Conservation (phyloP, 1,140 invertebrate genomes). For the Aphidius gifuensis region DNA sequence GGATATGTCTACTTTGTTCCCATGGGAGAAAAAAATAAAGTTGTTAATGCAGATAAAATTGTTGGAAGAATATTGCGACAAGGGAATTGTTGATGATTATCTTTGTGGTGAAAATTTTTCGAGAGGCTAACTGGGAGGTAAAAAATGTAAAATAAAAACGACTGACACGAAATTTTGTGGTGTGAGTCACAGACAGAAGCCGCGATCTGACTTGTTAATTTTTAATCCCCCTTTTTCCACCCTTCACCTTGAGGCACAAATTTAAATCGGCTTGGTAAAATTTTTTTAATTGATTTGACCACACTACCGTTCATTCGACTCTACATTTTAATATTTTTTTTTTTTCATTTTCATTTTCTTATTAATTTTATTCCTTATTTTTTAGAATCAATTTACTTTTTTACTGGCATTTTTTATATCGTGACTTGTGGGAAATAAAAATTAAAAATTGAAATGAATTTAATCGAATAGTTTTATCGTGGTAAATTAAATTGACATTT, state of each 20-base stretch:
- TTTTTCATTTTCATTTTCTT: neutral
- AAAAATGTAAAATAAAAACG: slow-evolving; percentile 6
- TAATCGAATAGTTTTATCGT: too few relatives aligned
- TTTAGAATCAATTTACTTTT: neutral
- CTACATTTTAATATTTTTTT: neutral
- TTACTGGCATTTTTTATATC: too few relatives aligned
- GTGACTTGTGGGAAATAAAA: too few relatives aligned
- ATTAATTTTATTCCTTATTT: neutral
- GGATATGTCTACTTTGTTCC: slow-evolving; percentile 4
- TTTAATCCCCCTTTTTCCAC: slow-evolving; percentile 32
- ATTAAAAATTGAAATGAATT: too few relatives aligned
- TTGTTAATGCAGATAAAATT: neutral
- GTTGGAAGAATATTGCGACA: neutral
- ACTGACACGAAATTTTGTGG: neutral
- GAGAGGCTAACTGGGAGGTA: too few relatives aligned
- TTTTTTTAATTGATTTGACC: slow-evolving; percentile 51
- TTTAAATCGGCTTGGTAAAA: slow-evolving; percentile 39
- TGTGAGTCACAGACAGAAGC: slow-evolving; percentile 28
- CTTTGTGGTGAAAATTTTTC: too few relatives aligned
- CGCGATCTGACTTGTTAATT: slow-evolving; percentile 55
- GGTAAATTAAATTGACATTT: too few relatives aligned
- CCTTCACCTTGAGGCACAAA: slow-evolving; percentile 40
- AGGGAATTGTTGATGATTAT: neutral
- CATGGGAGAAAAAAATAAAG: neutral
- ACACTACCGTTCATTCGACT: slow-evolving; percentile 12